Evolutionary conservation across 2,797 vertebrate species (phyloP).

Genomic region (Aulostomus chinensis): DNA sequence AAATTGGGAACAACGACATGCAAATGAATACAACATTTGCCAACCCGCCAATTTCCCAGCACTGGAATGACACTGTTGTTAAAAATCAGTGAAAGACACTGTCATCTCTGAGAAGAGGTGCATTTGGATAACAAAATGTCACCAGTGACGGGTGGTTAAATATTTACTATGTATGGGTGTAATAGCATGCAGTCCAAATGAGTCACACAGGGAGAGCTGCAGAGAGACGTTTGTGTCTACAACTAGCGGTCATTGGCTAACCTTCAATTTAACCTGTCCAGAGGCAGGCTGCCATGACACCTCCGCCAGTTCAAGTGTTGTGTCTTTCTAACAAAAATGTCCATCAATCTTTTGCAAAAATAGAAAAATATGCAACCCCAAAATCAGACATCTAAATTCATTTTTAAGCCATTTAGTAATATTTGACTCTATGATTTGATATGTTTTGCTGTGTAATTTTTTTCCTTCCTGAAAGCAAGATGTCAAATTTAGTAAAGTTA

Average conservation of each 20-base stretch:
- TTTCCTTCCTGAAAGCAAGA: too few species aligned
- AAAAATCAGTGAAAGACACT: slow-evolving; percentile 23
- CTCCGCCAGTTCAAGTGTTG: too few species aligned
- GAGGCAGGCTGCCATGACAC: slow-evolving; percentile 14
- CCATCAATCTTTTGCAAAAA: too few species aligned
- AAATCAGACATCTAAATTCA: too few species aligned
- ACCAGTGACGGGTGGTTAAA: slow-evolving; percentile 57
- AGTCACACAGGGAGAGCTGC: slow-evolving; percentile 49
- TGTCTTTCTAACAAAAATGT: too few species aligned
- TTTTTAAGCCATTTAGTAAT: too few species aligned
- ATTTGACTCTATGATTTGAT: too few species aligned
- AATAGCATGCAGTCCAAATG: slow-evolving; percentile 38
- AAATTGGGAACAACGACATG: slow-evolving; percentile 24
- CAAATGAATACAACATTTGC: slow-evolving; percentile 24
- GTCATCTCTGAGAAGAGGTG: slow-evolving; percentile 37
- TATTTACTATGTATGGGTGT: slow-evolving; percentile 59
- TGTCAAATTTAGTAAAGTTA: too few species aligned
- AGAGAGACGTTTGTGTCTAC: slow-evolving; percentile 41
- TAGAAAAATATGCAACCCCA: too few species aligned
- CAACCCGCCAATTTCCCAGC: neutral
- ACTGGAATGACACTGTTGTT: neutral
- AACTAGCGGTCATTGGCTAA: slow-evolving; percentile 39
- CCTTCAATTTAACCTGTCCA: slow-evolving; percentile 18
- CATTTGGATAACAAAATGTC: slow-evolving; percentile 36
- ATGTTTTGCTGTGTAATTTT: too few species aligned